Percentiles rank a stretch among this genome's conserved stretches.
These are phyloP conservation scores for Aramus guarauna DNA, from an alignment of 2,113 vertebrate genomes.

Conservation along the genomic window DNA sequence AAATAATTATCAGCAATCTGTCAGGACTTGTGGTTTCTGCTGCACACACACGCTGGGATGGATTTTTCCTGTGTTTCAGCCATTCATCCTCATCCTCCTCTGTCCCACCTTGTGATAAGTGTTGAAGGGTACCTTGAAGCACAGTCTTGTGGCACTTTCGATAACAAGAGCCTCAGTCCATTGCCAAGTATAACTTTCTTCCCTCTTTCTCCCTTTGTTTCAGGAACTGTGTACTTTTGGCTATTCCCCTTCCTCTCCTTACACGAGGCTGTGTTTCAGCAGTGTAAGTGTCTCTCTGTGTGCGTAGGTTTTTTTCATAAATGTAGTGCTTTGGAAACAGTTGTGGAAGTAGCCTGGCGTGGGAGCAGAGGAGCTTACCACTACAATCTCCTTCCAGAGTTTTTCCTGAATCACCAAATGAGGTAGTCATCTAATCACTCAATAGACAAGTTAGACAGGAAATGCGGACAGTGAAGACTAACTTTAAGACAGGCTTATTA, in stretches of 20 bases:
- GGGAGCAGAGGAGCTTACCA: neutral
- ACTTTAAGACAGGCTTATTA: neutral
- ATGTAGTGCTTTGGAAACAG: neutral
- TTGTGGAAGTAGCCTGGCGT: neutral
- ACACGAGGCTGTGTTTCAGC: neutral
- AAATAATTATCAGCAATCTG: neutral
- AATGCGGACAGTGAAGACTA: neutral
- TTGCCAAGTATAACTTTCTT: neutral
- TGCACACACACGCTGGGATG: neutral
- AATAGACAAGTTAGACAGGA: neutral
- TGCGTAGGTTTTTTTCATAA: neutral
- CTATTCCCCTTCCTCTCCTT: neutral
- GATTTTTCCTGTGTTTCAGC: neutral
- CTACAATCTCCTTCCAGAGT: neutral
- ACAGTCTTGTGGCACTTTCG: rapidly evolving
- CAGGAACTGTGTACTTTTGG: neutral
- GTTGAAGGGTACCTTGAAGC: neutral
- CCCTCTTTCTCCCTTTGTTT: neutral
- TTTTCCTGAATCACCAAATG: neutral
- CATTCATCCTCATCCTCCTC: neutral
- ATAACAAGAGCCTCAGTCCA: neutral
- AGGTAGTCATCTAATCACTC: neutral
- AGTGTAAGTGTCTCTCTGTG: neutral
- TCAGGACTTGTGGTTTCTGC: neutral
- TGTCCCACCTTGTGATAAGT: neutral